Conservation (phyloP, 2,113 vertebrate species). For the Sterrhoptilus dennistouni region DNA sequence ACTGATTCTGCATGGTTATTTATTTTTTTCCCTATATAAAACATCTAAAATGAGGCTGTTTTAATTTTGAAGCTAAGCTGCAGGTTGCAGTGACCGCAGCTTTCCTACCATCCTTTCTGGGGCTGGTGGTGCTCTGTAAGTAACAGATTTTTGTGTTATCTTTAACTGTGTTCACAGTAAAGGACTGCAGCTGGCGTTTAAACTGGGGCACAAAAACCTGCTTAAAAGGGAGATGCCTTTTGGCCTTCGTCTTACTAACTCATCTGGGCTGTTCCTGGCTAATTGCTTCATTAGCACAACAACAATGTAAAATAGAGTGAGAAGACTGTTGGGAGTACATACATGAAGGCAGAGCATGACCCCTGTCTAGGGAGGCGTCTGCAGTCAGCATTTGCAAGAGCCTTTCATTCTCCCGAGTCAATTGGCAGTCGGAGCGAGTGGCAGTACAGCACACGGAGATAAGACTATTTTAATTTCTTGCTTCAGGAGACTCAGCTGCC, state of each 20-base stretch:
- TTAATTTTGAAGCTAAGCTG: not conserved
- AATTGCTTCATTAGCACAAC: slow-evolving; percentile 50
- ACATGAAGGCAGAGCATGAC: not conserved
- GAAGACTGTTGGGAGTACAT: not conserved
- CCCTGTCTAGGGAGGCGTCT: not conserved
- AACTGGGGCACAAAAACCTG: not conserved
- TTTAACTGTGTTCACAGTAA: not conserved
- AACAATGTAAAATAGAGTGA: not conserved
- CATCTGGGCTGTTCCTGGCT: not conserved
- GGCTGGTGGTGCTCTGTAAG: not conserved
- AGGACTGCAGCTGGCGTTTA: not conserved
- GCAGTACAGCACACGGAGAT: slow-evolving; percentile 12
- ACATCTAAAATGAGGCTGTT: not conserved
- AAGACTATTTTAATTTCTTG: slow-evolving; percentile 64
- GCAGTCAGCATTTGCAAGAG: not conserved
- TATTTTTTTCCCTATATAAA: not conserved
- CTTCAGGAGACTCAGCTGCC: slow-evolving; percentile 58
- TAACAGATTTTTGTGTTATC: not conserved
- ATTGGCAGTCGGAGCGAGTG: not conserved
- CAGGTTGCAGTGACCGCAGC: not conserved
- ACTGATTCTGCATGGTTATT: not conserved
- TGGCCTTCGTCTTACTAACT: not conserved
- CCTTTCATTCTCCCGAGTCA: not conserved
- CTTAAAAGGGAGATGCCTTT: slow-evolving; percentile 23
- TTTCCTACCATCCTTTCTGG: not conserved